phyloP scores from a whole-genome alignment of 2,113 vertebrate species.

The Percina caprodes region DNA sequence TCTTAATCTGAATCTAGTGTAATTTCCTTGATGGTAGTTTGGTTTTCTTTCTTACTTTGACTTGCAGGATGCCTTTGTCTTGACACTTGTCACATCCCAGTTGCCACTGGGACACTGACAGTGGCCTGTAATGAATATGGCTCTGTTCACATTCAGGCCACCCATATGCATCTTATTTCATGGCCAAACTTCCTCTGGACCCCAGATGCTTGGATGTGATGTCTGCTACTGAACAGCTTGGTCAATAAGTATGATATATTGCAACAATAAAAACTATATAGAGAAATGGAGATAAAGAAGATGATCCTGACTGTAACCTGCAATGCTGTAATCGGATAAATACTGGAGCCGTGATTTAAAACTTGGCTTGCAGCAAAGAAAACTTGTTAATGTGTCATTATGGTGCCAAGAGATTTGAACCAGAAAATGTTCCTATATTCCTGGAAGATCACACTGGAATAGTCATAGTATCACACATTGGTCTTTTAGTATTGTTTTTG shows the following conservation, averaged over 20 bases:
- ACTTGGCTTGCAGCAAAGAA: slow-evolving; percentile 16
- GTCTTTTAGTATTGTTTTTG: not conserved
- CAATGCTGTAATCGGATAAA: not conserved
- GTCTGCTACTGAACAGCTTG: not conserved
- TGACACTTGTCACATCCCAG: slow-evolving; percentile 4
- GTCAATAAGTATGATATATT: slow-evolving; percentile 23
- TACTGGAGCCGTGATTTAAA: slow-evolving; percentile 11
- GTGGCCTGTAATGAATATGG: slow-evolving; percentile 36
- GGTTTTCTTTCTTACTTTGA: not conserved
- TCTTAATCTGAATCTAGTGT: not conserved
- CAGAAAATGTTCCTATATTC: slow-evolving; percentile 35
- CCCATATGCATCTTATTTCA: slow-evolving; percentile 27
- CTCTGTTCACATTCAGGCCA: slow-evolving; percentile 21
- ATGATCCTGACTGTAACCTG: slow-evolving; percentile 24
- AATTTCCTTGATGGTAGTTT: not conserved
- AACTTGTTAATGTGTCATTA: slow-evolving; percentile 10
- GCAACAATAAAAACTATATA: not conserved
- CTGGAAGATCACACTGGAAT: slow-evolving; percentile 20
- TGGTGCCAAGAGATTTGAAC: slow-evolving; percentile 20
- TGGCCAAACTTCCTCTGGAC: slow-evolving; percentile 2
- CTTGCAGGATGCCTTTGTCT: not conserved
- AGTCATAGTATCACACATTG: slow-evolving; percentile 10
- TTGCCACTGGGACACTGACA: slow-evolving; percentile 5
- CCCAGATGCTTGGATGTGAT: not conserved
- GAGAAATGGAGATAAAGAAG: not conserved